Conservation (phyloP, 1,140 invertebrate genomes). For the Papilio glaucus region DNA sequence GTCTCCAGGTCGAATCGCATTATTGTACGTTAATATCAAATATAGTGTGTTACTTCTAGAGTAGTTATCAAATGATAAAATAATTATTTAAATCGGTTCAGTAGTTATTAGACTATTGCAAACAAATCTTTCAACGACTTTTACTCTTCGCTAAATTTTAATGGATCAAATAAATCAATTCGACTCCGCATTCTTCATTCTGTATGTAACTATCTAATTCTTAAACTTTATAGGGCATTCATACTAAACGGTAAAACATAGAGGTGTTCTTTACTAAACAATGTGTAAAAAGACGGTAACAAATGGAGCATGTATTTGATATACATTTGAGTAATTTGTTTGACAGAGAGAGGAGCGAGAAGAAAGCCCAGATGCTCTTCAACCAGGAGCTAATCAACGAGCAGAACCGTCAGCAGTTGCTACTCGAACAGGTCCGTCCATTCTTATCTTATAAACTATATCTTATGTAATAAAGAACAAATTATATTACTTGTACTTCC, state of each 20-base stretch:
- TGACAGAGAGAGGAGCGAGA: conserved; percentile 83
- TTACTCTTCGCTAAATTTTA: background rate
- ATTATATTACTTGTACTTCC: background rate
- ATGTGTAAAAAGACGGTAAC: too few relatives aligned
- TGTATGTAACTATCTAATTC: background rate
- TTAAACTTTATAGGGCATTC: background rate
- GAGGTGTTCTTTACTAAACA: background rate
- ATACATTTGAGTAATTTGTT: conserved; percentile 34
- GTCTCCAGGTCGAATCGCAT: conserved; percentile 1
- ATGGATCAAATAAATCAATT: background rate
- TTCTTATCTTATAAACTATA: background rate
- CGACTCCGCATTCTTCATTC: background rate
- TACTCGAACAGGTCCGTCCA: conserved; percentile 69
- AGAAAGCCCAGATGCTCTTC: conserved; percentile 84
- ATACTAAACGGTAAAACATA: background rate
- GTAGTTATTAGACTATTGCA: background rate
- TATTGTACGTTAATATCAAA: background rate
- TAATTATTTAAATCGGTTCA: background rate
- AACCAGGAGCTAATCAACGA: conserved; percentile 85
- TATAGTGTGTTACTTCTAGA: background rate
- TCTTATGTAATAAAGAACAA: background rate
- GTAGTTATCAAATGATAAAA: background rate
- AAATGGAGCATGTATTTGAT: background rate
- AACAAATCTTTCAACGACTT: background rate
- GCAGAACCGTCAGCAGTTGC: conserved; percentile 82